Evolutionary conservation across 2,113 vertebrate species (phyloP).

Genomic region (Leiothrix lutea): DNA sequence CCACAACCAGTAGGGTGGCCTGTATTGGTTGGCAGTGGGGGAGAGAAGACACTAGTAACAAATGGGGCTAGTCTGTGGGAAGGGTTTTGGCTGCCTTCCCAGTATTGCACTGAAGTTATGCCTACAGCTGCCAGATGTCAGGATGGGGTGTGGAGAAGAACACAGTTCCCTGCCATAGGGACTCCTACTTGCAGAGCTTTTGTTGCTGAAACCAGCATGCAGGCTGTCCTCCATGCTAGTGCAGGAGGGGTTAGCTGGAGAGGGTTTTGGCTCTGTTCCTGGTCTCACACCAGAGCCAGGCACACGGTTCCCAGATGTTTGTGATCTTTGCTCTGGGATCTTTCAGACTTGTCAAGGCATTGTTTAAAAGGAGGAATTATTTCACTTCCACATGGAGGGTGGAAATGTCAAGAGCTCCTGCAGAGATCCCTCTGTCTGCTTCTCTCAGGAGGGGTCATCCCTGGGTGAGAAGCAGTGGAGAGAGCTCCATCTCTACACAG

Average conservation of each 20-base stretch:
- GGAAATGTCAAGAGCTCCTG: neutral
- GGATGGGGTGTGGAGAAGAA: neutral
- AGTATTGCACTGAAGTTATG: neutral
- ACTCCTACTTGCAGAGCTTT: neutral
- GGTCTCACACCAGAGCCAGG: neutral
- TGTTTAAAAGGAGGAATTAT: neutral
- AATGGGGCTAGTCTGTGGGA: neutral
- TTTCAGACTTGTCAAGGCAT: constrained; percentile 35
- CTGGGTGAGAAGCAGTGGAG: neutral
- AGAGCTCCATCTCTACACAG: neutral
- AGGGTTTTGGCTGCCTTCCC: constrained; percentile 25
- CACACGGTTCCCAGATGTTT: constrained; percentile 9
- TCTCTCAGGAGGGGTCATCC: neutral
- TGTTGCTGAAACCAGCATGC: neutral
- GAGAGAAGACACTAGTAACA: neutral
- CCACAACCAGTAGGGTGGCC: neutral
- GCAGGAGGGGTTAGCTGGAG: neutral
- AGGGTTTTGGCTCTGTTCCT: constrained; percentile 17
- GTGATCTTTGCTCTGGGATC: constrained; percentile 26
- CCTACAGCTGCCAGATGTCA: constrained; percentile 14
- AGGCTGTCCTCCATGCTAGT: neutral
- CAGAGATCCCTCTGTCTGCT: neutral
- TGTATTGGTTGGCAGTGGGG: neutral
- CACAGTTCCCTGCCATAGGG: fast-evolving
- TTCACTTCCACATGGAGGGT: neutral